Percentiles rank a stretch among this genome's conserved stretches.
phyloP scores from a whole-genome alignment of 1,140 invertebrate genomes.

The Riptortus pedestris region DNA sequence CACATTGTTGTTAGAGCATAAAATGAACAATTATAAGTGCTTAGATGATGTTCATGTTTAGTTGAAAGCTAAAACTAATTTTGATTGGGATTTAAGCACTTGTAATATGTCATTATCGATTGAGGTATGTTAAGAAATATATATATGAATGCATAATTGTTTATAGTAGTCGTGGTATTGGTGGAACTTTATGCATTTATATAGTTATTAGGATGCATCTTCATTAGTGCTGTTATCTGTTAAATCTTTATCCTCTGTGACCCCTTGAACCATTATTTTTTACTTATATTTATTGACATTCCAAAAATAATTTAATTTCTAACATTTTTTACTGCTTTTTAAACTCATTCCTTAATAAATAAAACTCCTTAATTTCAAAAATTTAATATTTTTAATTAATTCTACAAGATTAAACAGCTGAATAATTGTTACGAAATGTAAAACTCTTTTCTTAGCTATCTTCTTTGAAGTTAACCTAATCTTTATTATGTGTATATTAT shows the following conservation, averaged over 20 bases:
- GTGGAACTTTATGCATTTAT: constrained; percentile 7
- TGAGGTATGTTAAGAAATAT: neutral
- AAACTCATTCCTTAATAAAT: too few relatives aligned
- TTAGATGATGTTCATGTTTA: neutral
- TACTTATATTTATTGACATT: neutral
- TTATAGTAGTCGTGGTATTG: neutral
- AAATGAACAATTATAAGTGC: neutral
- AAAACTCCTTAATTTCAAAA: too few relatives aligned
- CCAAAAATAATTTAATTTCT: too few relatives aligned
- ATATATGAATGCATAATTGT: constrained; percentile 9
- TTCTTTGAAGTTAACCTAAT: too few relatives aligned
- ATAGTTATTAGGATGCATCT: constrained; percentile 14
- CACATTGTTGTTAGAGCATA: constrained; percentile 10
- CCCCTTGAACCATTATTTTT: neutral
- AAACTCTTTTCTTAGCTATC: too few relatives aligned
- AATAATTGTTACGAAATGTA: too few relatives aligned
- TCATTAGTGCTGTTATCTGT: neutral
- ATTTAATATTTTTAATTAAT: too few relatives aligned
- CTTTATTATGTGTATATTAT: too few relatives aligned
- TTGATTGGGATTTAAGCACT: constrained; percentile 5
- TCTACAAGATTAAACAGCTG: too few relatives aligned
- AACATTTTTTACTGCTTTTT: too few relatives aligned
- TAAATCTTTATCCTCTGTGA: neutral
- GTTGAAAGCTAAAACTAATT: neutral
- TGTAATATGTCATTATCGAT: neutral